Base-by-base conservation (phyloP, 1,140 invertebrate genomes). In the Pogonognathellus flavescens region DNA sequence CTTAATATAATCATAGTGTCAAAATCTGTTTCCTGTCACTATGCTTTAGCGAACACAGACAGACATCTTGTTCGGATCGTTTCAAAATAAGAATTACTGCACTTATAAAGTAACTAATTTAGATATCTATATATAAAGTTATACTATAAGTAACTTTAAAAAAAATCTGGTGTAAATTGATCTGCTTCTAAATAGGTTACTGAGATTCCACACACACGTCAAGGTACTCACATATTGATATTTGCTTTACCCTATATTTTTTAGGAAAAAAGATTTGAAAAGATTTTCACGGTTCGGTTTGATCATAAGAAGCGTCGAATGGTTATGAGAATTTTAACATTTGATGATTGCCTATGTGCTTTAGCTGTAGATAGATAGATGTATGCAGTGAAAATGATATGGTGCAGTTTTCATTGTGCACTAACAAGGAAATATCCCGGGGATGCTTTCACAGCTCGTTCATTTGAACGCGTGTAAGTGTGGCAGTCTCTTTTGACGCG, bases 371-470 rank as follows among this genome's bases (percentile, higher is more conserved):
- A 25, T 25, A 66, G n/a, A n/a, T n/a, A n/a, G n/a, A 66, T 25
- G 62, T 14, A 66, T 66, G 62, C 62, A 66, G 25, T 66, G 20
- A 66, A 66, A 66, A 25, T 66, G 62, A 66, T 66, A 66, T 66
- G 25, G 14, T 31, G 49, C n/a, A 14, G 41, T 50, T 49, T n/a
- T 16, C 16, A 16, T 76, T 50, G 41, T 76, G 31, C 70, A 50
- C 31, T 76, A 76, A 76, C 70, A 49, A 76, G 70, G 70, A 57
- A 76, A 76, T 76, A 31, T 76, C 31, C 70, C 41, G 31, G 22
- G 13, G 66, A 70, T 25, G 25, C 66, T 76, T 76, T 76, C 31
- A 50, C 31, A 41, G 31, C 31, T 25, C 70, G 31, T 50, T 50
- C 31, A 41, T 76, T 62, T 9, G 22, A 25, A 9, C 22, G 20